Conservation (phyloP, 2,797 vertebrate genomes). For the Leuciscus waleckii region DNA sequence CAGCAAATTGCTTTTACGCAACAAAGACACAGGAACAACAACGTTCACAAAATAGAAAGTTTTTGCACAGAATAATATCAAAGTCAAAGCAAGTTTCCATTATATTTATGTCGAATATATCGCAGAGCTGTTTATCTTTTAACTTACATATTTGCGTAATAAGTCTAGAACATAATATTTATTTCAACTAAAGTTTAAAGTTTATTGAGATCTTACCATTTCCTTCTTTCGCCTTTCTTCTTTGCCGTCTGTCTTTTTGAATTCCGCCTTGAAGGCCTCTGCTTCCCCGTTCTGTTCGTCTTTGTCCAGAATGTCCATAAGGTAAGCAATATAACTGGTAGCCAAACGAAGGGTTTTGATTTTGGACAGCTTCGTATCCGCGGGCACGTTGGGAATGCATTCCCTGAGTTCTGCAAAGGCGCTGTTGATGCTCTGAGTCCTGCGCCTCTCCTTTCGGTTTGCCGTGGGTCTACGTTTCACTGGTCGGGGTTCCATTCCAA, state of each 20-base stretch:
- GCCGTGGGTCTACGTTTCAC: conserved; percentile 95
- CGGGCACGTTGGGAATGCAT: conserved; percentile 97
- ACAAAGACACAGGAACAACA: background rate
- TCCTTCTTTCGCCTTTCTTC: conserved; percentile 96
- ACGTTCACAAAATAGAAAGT: background rate
- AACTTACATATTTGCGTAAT: background rate
- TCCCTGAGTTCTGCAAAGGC: conserved; percentile 96
- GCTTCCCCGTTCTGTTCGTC: conserved; percentile 95
- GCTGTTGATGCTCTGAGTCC: conserved; percentile 99
- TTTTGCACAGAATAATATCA: background rate
- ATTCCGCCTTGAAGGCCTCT: conserved; percentile 97
- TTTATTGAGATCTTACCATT: conserved; percentile 78
- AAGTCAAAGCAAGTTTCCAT: background rate
- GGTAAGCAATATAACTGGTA: conserved; percentile 98
- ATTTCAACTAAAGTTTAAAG: background rate
- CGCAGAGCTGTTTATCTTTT: background rate
- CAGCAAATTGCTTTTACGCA: too few species aligned
- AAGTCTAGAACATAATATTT: background rate
- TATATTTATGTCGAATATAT: background rate
- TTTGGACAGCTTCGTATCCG: conserved; percentile 97
- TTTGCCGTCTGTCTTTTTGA: conserved; percentile 94
- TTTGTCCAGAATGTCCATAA: conserved; percentile 99
- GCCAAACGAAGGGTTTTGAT: conserved; percentile 96
- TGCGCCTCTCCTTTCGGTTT: conserved; percentile 95
- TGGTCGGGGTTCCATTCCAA: conserved; percentile 79